Conservation (phyloP, 2,113 vertebrate species). For the Lampris incognitus region DNA sequence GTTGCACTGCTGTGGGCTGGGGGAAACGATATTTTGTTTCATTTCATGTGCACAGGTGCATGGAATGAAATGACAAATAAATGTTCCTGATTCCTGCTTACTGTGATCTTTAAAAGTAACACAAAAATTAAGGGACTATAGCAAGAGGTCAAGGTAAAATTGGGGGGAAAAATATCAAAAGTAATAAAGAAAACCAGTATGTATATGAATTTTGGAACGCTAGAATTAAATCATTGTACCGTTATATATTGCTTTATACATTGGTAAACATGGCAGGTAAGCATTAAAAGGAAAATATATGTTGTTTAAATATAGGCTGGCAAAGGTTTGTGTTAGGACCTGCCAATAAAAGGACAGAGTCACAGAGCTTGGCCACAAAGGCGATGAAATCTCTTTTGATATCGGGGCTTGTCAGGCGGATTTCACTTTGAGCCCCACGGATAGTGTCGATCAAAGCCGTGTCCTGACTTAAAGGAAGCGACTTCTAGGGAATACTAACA, state of each 20-base stretch:
- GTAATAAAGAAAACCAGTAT: too few relatives aligned
- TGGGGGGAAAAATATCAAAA: too few relatives aligned
- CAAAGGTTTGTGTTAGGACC: constrained; percentile 30
- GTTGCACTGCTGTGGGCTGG: too few relatives aligned
- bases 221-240: not conserved
- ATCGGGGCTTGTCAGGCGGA: constrained; percentile 69
- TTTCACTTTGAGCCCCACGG: constrained; percentile 74
- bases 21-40: too few relatives aligned
- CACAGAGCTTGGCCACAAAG: constrained; percentile 49
- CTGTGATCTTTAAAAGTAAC: too few relatives aligned
- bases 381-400: constrained; percentile 69
- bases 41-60: too few relatives aligned
- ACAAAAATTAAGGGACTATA: too few relatives aligned
- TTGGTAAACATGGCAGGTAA: constrained; percentile 1
- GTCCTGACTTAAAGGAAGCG: constrained; percentile 55
- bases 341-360: constrained; percentile 45
- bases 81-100: too few relatives aligned
- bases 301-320: constrained; percentile 10
- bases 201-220: too few relatives aligned
- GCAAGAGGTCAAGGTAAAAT: too few relatives aligned
- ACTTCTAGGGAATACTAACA: constrained; percentile 43
- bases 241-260: not conserved
- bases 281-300: constrained; percentile 1
- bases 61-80: too few relatives aligned
- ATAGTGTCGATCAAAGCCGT: constrained; percentile 77